Evolutionary conservation across 1,140 invertebrate genomes (phyloP), one percentile per base, ranked within the genome.

Genomic region (Drosophila melanica): DNA sequence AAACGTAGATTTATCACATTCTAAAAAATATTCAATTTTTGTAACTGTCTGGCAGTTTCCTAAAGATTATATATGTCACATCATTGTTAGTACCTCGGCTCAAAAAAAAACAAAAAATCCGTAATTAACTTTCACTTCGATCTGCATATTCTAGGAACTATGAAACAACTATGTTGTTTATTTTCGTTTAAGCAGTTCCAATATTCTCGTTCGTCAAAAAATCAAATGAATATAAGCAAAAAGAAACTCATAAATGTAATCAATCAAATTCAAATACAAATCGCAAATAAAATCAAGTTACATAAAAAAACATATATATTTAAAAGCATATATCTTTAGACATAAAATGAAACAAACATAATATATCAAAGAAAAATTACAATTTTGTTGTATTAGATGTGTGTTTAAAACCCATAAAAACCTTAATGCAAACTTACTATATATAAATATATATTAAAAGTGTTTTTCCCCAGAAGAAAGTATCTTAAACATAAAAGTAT

Each of bases 301-400:
- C 48, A 65, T 60, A 80, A 60, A 41, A 27, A 33, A 60, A 41
- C 14, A 33, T 9, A 55, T 30, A 79, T 65, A 69, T 79, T 78
- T 65, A 69, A 70, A 57, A 58, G 51, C 50, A 68, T 80, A 75
- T 73, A 54, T 63, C 62, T 62, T 60, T 67, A 58, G 11, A 45
- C 62, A 78, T 67, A 68, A 75, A 47, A 68, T 66, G 57, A 47
- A 35, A 54, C 30, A 44, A 66, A 78, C 62, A 76, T 65, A 53
- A 54, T 59, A 73, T 68, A 74, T 79, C 71, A 72, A 72, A 33
- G 18, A 30, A 68, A 47, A 65, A 67, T 75, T 58, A 59, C 20
- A 65, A 60, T 87, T 86, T 75, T 54, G 81, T 86, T 86, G 44
- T 73, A 82, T 60, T 87, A 86, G 84, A 79, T 86, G 82, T 76